Evolutionary conservation across 2,888 invertebrate species (phyloP).

Genomic region (Mechanitis messenoides): DNA sequence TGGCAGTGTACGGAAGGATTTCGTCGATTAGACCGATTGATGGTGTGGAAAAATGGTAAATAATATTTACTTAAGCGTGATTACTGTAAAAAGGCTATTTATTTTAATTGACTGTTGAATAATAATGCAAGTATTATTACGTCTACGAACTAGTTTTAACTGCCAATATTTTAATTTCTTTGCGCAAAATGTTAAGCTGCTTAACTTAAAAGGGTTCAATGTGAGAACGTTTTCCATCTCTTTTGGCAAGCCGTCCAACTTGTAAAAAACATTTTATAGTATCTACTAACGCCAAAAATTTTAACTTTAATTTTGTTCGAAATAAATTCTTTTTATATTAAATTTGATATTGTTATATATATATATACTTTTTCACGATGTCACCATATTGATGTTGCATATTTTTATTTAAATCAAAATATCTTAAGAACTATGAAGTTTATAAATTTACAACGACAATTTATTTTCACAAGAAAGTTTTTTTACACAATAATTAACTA

Average conservation of each 20-base stretch:
- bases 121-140: neutral
- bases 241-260: constrained; percentile 6
- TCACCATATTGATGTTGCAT: no score
- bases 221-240: constrained; percentile 2
- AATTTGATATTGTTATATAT: no score
- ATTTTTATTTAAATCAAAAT: no score
- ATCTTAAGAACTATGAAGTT: no score
- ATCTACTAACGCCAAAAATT: neutral
- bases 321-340: no score
- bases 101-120: constrained; percentile 27
- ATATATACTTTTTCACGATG: no score
- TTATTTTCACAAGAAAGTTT: no score
- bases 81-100: constrained; percentile 39
- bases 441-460: no score
- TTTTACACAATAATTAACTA: no score
- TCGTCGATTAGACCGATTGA: constrained; percentile 47
- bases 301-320: neutral
- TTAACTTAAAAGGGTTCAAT: constrained; percentile 5
- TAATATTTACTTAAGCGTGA: constrained; percentile 45
- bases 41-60: constrained; percentile 70
- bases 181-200: constrained; percentile 1
- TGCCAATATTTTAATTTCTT: neutral
- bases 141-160: no score
- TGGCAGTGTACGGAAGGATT: constrained; percentile 47
- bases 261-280: constrained; percentile 1